phyloP scores from a whole-genome alignment of 2,888 invertebrate genomes.

The Notodonta ziczac region DNA sequence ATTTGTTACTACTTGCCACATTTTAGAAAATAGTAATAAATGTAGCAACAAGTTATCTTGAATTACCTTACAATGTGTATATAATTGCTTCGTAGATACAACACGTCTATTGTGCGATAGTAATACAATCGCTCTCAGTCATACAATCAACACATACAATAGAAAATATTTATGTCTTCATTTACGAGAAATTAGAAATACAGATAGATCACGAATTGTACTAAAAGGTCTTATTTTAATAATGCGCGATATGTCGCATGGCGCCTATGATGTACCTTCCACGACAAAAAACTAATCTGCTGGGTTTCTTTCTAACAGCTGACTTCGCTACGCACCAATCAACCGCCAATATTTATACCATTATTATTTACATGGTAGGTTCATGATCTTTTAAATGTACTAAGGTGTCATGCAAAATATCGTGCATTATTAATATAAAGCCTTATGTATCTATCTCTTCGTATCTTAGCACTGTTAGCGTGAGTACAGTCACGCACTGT shows the following conservation, averaged over 20 bases:
- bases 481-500: background rate
- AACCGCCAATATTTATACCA: background rate
- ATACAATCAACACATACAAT: constrained; percentile 3
- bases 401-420: too few relatives aligned
- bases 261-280: too few relatives aligned
- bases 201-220: background rate
- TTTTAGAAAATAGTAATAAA: background rate
- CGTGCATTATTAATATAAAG: too few relatives aligned
- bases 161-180: background rate
- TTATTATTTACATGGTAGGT: too few relatives aligned
- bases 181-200: background rate
- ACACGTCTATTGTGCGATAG: background rate
- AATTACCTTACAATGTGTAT: background rate
- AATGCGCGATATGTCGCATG: too few relatives aligned
- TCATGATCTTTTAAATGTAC: too few relatives aligned
- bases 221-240: too few relatives aligned
- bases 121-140: background rate
- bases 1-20: too few relatives aligned
- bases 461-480: background rate
- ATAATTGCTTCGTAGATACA: constrained; percentile 1
- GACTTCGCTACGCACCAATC: background rate
- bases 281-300: too few relatives aligned
- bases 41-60: background rate
- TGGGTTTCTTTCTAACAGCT: too few relatives aligned
- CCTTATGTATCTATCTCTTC: background rate